These are phyloP conservation scores for Magallana gigas DNA, from an alignment of 1,140 invertebrate species.

Conservation along the genomic window DNA sequence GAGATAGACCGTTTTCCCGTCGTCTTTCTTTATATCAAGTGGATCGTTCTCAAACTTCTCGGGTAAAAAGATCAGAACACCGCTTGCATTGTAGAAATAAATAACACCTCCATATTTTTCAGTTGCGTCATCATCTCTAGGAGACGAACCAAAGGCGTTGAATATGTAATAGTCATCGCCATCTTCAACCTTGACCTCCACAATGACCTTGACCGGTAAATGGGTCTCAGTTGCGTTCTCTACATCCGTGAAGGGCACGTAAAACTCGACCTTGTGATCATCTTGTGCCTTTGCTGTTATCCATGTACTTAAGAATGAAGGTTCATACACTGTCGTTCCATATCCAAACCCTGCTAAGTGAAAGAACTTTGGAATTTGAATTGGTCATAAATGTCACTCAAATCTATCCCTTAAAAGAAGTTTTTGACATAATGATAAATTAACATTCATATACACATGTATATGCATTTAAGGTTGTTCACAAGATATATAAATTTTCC, in stretches of 20 bases:
- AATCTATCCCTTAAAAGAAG: no score
- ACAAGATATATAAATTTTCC: no score
- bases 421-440: no score
- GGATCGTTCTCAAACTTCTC: background rate
- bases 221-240: no score
- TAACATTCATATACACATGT: no score
- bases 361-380: no score
- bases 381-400: no score
- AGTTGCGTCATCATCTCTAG: background rate
- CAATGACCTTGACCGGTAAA: background rate
- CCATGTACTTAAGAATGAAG: background rate
- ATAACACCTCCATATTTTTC: constrained; percentile 16
- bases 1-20: background rate
- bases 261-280: background rate
- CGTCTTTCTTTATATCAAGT: background rate
- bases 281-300: background rate
- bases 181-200: background rate
- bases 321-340: background rate
- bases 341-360: background rate
- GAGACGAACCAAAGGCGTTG: background rate
- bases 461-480: no score
- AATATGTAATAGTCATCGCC: background rate
- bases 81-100: background rate
- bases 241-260: background rate
- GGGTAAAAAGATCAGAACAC: background rate